Evolutionary conservation across 2,888 invertebrate species (phyloP).

Genomic region (Nipponacmea schrenckii): DNA sequence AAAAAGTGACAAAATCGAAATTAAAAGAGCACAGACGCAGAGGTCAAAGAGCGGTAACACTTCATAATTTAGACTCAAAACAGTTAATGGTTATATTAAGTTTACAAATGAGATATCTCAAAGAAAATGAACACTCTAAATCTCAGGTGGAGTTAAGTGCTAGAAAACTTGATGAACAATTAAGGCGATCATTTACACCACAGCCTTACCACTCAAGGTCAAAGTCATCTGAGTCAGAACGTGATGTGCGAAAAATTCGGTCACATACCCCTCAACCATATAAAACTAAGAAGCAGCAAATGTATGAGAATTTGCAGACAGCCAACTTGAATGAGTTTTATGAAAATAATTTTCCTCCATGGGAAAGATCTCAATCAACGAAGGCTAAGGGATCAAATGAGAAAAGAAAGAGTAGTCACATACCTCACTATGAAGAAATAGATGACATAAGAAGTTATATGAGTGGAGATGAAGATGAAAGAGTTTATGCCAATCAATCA

Average conservation of each 20-base stretch:
- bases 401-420: background rate
- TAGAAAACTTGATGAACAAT: conserved; percentile 13
- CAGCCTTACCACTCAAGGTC: conserved; percentile 39
- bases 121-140: conserved; percentile 46
- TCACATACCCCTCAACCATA: conserved; percentile 57
- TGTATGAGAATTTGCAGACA: background rate
- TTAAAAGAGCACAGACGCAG: conserved; percentile 51
- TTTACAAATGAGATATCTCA: conserved; percentile 56
- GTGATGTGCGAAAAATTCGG: conserved; percentile 40
- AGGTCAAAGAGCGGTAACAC: conserved; percentile 51
- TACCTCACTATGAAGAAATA: conserved; percentile 31
- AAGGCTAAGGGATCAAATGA: background rate
- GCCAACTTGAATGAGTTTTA: conserved; percentile 1
- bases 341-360: conserved; percentile 1
- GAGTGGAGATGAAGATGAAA: background rate
- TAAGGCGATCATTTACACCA: conserved; percentile 48
- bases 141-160: conserved; percentile 27
- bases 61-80: conserved; percentile 54
- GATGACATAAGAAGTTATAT: conserved; percentile 18
- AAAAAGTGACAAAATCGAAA: conserved; percentile 30
- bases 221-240: conserved; percentile 9
- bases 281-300: conserved; percentile 23
- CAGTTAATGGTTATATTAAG: conserved; percentile 55
- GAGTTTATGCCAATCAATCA: background rate
- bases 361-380: background rate